Evolutionary conservation across 2,113 vertebrate genomes (phyloP).

Genomic region (Sceloporus undulatus): DNA sequence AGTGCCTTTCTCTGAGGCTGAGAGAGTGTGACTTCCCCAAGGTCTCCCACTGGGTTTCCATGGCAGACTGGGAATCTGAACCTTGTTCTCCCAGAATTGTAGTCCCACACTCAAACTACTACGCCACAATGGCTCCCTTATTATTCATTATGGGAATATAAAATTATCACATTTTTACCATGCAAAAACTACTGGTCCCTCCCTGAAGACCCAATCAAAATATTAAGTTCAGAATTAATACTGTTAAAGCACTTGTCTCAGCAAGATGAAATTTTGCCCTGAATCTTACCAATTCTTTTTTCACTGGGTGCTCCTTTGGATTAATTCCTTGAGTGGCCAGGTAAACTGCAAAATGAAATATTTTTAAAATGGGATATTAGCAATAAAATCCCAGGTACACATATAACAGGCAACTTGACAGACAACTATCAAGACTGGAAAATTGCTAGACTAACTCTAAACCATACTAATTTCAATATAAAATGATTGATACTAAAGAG

Average conservation of each 20-base stretch:
- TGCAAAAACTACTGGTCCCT: not conserved
- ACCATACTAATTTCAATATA: not conserved
- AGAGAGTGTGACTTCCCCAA: too few species aligned
- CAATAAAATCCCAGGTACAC: not conserved
- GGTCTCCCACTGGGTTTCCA: too few species aligned
- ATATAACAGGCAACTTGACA: not conserved
- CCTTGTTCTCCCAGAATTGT: too few species aligned
- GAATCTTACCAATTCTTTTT: slow-evolving; percentile 92
- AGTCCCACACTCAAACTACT: too few species aligned
- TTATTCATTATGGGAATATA: not conserved
- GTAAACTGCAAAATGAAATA: slow-evolving; percentile 84
- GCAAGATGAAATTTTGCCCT: slow-evolving; percentile 11
- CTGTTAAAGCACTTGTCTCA: not conserved
- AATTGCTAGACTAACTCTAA: not conserved
- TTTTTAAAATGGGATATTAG: not conserved
- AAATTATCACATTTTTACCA: too few species aligned
- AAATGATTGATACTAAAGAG: not conserved
- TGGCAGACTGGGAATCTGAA: too few species aligned
- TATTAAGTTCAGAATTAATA: slow-evolving; percentile 22
- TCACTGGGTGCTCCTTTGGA: slow-evolving; percentile 96
- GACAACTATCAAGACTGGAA: not conserved
- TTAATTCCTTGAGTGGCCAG: slow-evolving; percentile 94
- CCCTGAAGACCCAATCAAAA: not conserved
- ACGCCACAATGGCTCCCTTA: too few species aligned
- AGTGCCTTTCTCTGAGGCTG: too few species aligned